A percentile compares a stretch with the other conserved stretches of the same genome.
Conservation (phyloP, 2,797 vertebrate genomes). For the Parauchenoglanis punctatus region DNA sequence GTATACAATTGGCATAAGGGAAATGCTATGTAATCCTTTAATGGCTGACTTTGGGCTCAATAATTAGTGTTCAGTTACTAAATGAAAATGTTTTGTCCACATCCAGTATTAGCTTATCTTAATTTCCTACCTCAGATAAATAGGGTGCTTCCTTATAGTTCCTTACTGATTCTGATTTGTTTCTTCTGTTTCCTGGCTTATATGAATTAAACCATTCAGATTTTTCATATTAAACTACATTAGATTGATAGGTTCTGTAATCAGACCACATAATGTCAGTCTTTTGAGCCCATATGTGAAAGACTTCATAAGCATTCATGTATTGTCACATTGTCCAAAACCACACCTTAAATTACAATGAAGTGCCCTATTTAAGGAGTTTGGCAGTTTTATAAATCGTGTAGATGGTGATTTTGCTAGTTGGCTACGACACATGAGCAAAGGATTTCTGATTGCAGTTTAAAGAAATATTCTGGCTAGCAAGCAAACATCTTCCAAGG, state of each 20-base stretch:
- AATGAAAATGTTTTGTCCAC: not conserved
- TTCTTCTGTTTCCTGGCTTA: not conserved
- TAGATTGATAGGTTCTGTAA: not conserved
- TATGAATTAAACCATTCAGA: not conserved
- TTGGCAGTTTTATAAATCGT: not conserved
- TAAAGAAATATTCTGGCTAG: not conserved
- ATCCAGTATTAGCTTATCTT: not conserved
- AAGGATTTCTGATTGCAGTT: not conserved
- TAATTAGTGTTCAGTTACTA: not conserved
- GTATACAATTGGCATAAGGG: not conserved
- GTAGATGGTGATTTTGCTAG: not conserved
- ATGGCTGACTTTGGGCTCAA: not conserved
- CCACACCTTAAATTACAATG: not conserved
- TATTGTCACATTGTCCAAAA: not conserved
- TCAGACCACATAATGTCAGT: not conserved
- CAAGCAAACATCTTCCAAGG: not conserved
- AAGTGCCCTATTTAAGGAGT: not conserved
- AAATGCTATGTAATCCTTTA: not conserved
- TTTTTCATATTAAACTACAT: not conserved
- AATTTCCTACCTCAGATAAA: conserved; percentile 21
- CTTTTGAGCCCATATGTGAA: not conserved
- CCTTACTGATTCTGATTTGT: not conserved
- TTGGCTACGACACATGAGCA: not conserved
- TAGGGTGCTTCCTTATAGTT: not conserved
- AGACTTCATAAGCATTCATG: not conserved